Conservation (phyloP, 2,113 vertebrate genomes). For the Helogale parvula region DNA sequence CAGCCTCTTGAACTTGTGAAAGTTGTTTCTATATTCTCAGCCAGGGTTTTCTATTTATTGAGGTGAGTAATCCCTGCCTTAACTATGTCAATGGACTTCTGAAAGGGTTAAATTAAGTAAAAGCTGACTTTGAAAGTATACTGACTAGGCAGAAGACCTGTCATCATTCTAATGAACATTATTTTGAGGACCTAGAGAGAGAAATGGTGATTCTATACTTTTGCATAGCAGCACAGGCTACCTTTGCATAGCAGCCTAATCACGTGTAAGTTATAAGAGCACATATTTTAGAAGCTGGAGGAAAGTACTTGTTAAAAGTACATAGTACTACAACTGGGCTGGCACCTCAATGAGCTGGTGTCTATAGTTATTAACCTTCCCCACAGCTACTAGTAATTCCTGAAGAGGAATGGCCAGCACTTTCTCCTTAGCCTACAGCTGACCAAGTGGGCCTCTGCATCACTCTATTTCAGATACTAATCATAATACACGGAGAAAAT, state of each 20-base stretch:
- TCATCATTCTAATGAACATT: background rate
- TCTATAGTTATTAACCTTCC: background rate
- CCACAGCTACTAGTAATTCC: background rate
- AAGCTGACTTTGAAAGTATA: conserved; percentile 42
- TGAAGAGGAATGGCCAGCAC: background rate
- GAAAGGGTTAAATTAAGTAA: conserved; percentile 17
- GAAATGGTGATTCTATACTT: conserved; percentile 8
- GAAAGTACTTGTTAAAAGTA: background rate
- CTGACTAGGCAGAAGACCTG: background rate
- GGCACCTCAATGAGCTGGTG: background rate
- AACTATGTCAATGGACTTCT: background rate
- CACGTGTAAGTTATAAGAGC: background rate
- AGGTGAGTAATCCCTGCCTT: background rate
- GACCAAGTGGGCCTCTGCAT: background rate
- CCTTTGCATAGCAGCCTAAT: background rate
- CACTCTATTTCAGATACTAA: background rate
- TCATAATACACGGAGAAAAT: background rate
- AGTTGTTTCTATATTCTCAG: conserved; percentile 13
- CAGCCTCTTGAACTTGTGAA: conserved; percentile 1
- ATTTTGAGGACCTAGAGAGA: conserved; percentile 6
- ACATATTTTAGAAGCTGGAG: background rate
- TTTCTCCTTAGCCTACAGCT: background rate
- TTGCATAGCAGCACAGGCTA: background rate
- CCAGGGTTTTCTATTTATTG: background rate
- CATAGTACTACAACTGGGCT: background rate